Percentiles rank a stretch among this genome's conserved stretches.
Evolutionary conservation across 2,888 invertebrate species (phyloP).

Genomic region (Timandra comae): DNA sequence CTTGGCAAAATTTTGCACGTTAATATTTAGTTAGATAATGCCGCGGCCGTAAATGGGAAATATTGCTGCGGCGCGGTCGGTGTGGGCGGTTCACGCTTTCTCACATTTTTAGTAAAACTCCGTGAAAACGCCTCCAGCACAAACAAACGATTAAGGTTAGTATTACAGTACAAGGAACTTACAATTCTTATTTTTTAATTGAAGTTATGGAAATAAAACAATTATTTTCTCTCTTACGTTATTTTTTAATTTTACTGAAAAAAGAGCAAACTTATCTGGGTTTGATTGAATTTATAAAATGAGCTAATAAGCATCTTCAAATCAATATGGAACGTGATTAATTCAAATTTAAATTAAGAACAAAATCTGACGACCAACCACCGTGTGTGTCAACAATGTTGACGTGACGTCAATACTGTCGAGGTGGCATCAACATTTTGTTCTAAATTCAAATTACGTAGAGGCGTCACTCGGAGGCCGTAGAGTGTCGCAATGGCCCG

Average conservation of each 20-base stretch:
- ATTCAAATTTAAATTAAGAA: neutral
- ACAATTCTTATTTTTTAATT: too few species aligned
- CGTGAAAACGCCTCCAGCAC: neutral
- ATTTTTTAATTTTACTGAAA: too few species aligned
- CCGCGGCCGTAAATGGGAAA: slow-evolving; percentile 15
- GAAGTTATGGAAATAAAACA: too few species aligned
- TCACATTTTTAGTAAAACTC: neutral
- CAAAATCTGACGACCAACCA: slow-evolving; percentile 1
- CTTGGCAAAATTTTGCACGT: slow-evolving; percentile 61
- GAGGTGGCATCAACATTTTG: slow-evolving; percentile 29
- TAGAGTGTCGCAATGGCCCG: slow-evolving; percentile 28
- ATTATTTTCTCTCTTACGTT: too few species aligned
- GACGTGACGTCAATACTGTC: slow-evolving; percentile 13
- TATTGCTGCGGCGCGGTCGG: slow-evolving; percentile 28
- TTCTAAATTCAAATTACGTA: slow-evolving; percentile 53
- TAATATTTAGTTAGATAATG: slow-evolving; percentile 70
- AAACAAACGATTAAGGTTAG: neutral
- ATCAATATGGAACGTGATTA: neutral
- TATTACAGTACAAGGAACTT: too few species aligned
- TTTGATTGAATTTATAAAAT: neutral
- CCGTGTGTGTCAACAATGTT: neutral
- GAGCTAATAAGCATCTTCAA: neutral
- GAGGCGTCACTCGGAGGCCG: slow-evolving; percentile 19
- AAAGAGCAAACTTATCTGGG: too few species aligned
- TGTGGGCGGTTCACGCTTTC: slow-evolving; percentile 27